Percentiles rank a stretch among this genome's conserved stretches.
These are phyloP conservation scores for Kradibia gibbosae DNA, from an alignment of 1,140 invertebrate genomes.

Conservation along the genomic window DNA sequence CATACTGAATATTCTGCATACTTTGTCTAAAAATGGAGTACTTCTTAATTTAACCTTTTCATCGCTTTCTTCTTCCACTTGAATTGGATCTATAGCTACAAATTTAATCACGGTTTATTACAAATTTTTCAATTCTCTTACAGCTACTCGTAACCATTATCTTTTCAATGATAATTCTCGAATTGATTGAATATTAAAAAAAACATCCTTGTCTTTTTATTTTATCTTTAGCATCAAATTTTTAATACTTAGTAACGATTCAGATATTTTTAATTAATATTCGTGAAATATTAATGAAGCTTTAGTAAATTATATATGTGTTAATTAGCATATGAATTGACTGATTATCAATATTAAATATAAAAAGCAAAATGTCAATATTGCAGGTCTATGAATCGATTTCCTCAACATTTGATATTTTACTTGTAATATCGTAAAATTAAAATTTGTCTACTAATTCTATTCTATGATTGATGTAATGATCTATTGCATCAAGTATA, in stretches of 20 bases:
- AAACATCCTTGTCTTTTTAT: too few species aligned
- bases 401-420: not conserved
- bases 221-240: too few species aligned
- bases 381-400: not conserved
- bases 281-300: too few species aligned
- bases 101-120: not conserved
- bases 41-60: constrained; percentile 19
- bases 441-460: not conserved
- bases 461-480: too few species aligned
- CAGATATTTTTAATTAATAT: too few species aligned
- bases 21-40: constrained; percentile 46
- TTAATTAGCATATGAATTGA: too few species aligned
- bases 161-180: too few species aligned
- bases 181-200: too few species aligned
- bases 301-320: too few species aligned
- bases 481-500: too few species aligned
- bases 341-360: not conserved
- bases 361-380: not conserved
- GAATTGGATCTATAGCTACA: constrained; percentile 55
- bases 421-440: not conserved
- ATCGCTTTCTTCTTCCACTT: constrained; percentile 52
- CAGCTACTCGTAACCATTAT: too few species aligned
- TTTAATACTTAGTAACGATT: too few species aligned
- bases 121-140: not conserved
- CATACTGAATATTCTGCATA: constrained; percentile 47